Conservation (phyloP, 2,797 vertebrate species). For the Mus caroli region DNA sequence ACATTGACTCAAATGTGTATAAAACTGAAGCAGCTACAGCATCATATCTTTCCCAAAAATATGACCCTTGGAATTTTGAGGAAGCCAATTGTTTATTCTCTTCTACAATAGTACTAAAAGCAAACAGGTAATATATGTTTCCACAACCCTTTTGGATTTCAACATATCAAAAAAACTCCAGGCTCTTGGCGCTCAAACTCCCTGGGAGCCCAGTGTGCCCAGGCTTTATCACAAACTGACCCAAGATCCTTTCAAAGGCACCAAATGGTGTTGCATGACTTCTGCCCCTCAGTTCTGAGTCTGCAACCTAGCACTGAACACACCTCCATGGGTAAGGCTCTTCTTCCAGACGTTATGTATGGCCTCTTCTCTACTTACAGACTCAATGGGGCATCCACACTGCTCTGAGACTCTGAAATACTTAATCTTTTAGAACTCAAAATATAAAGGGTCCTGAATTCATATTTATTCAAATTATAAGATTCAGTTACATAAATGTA, state of each 20-base stretch:
- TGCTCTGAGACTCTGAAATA: background rate
- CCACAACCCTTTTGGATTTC: background rate
- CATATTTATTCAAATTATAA: background rate
- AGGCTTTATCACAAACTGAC: background rate
- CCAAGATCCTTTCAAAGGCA: background rate
- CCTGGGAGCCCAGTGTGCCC: rapidly evolving
- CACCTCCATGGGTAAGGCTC: rapidly evolving
- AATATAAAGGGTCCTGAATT: background rate
- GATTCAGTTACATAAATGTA: background rate
- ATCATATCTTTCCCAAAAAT: background rate
- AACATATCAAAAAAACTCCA: background rate
- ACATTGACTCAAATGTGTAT: background rate
- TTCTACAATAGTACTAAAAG: background rate
- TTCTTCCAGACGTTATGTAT: background rate
- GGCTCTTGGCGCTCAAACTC: background rate
- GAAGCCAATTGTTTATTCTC: background rate
- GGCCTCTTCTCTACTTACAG: background rate
- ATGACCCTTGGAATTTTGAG: background rate
- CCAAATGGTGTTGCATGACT: background rate
- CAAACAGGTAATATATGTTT: background rate
- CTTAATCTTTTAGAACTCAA: background rate
- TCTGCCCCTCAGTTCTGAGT: background rate
- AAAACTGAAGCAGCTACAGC: background rate
- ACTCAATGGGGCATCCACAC: rapidly evolving
- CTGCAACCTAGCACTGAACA: background rate